Evolutionary conservation across 1,140 invertebrate species (phyloP), one percentile per base, ranked within the genome.

Genomic region (Thaumatotibia leucotreta): DNA sequence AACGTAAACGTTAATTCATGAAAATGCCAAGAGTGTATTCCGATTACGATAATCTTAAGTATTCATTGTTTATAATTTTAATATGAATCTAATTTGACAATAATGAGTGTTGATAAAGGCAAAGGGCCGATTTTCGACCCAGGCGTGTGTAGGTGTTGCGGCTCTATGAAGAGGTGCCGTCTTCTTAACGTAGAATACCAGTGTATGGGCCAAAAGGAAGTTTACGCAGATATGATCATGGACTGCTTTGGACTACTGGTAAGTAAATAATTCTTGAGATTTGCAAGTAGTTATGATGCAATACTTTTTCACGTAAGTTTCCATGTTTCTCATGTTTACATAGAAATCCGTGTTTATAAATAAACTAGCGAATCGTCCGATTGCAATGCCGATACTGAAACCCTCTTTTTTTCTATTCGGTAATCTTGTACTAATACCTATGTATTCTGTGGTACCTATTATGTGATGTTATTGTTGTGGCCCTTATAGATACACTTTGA

Each of bases 111-210:
- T 10, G 74, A 64, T 22, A 88, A 79, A 63, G 61, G 67, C 5
- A 86, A 83, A 65, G 80, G 84, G 4, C 84, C 84, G 2, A 61
- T 84, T 39, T 74, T 82, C 35, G 83, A 86, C 39, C 75, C 80
- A 0, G 86, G 83, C 4, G 61, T 84, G 11, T 90, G 88, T 54
- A 66, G 88, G 61, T 90, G 88, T 75, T 90, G 88, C 63, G 86
- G 88, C 1, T 45, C 76, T 1, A 72, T 82, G 65, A 85, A 87
- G 66, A 87, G 81, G 65, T 90, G 88, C 66, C 72, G 88, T 4
- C 31, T 88, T 61, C 63, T 90, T 32, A 88, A 90, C 20, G 64
- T 39, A n/a, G 69, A 68, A 32, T 77, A 74, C 45, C 67, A 50
- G 35, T 50, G 33, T 27, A 67, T 31, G 5, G 63, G 68, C 3